Evolutionary conservation across 2,113 vertebrate genomes (phyloP), one percentile per base, ranked within the genome.

Genomic region (Xiphophorus couchianus): DNA sequence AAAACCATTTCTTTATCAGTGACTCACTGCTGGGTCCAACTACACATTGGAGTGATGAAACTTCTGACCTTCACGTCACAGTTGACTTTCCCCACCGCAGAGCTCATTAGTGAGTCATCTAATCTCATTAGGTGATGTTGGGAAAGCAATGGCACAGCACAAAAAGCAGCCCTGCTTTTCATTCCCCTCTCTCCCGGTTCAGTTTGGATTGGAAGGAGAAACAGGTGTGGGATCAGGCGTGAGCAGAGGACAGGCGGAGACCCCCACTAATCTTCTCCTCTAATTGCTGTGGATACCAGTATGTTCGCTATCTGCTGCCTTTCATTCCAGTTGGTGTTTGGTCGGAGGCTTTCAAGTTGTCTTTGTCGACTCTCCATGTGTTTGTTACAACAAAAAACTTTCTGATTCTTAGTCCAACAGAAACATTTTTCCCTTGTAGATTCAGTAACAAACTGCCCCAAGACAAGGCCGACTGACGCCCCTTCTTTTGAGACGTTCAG

Each of bases 11-110:
- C 89, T 94, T 93, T 94, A 91, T 92, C 88, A 87, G 74, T 80
- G 93, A 93, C 92, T 93, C 89, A 90, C 90, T 94, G 84, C 79
- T 91, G 89, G 90, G 80, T 92, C 91, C 88, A 87, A 83, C 86
- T 83, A 86, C 91, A 88, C 78, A 85, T 89, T 87, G 76, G 84
- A 84, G 86, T 88, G 85, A 91, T 89, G 86, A 90, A 86, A 90
- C 87, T 78, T 85, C 83, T 93, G 92, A 94, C 93, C 93, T 93
- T 93, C 84, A 83, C 90, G 89, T 91, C 90, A 87, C 91, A 92
- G 91, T 88, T 89, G 89, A 91, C 90, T 93, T 82, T 89, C 75
- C 83, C 83, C 87, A 88, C 80, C 72, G 86, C 88, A 71, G 87
- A 82, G 88, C 91, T 94, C 92, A 93, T 94, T 94, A 93, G 92